phyloP scores from a whole-genome alignment of 1,140 invertebrate genomes.

The Hypsibius dujardini region DNA sequence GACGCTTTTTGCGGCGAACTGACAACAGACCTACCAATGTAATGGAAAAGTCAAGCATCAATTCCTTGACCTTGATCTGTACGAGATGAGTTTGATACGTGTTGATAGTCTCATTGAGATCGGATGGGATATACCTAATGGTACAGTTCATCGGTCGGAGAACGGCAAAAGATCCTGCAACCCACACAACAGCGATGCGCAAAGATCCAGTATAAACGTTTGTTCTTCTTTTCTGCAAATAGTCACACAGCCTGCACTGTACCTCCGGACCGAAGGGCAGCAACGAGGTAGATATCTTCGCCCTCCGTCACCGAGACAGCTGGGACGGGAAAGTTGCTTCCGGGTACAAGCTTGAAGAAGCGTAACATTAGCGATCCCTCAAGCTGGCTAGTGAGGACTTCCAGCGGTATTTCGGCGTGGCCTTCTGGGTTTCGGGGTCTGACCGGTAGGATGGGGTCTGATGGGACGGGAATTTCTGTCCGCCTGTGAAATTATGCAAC shows the following conservation, averaged over 20 bases:
- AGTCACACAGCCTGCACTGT: background rate
- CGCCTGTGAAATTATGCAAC: too few species aligned
- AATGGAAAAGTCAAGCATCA: background rate
- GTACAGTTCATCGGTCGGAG: conserved; percentile 14
- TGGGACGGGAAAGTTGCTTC: background rate
- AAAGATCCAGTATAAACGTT: background rate
- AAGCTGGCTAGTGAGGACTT: background rate
- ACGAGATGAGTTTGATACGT: background rate
- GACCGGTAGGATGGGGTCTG: background rate
- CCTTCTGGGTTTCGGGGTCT: background rate
- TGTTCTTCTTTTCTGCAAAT: background rate
- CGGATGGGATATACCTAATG: background rate
- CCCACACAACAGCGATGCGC: background rate
- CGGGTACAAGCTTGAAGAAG: background rate
- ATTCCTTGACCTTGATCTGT: background rate
- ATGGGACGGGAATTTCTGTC: too few species aligned
- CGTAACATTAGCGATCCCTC: background rate
- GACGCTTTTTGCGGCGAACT: background rate
- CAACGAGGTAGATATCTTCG: background rate
- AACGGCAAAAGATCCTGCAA: background rate
- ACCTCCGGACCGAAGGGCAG: background rate
- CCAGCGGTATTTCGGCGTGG: background rate
- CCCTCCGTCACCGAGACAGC: background rate
- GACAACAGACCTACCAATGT: background rate
- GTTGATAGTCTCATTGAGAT: background rate